Evolutionary conservation across 1,140 invertebrate species (phyloP), one percentile per base, ranked within the genome.

Genomic region (Bombus huntii): DNA sequence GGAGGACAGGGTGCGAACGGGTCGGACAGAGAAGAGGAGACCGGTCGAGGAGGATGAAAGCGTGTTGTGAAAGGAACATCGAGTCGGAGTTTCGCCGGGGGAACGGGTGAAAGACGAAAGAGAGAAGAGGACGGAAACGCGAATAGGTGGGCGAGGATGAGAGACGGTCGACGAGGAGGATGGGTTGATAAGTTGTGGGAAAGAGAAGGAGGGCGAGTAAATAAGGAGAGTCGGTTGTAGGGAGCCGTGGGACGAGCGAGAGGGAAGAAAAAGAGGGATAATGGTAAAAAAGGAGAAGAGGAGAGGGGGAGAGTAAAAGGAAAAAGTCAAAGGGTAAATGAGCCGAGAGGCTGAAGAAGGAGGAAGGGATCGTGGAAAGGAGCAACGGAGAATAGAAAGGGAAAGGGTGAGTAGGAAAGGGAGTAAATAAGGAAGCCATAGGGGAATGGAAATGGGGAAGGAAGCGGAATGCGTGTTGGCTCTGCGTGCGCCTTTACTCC

Each of bases 271-370:
- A 77, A 31, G 62, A 59, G 28, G 28, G 34, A 53, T 65, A 83
- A 66, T 66, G 47, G 65, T 39, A 42, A 34, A 31, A 44, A 31
- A 31, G 31, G 15, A 4, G 34, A 28, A 13, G 25, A 8, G 25
- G n/a, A 10, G 22, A 42, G 34, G 15, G 66, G 1, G 0, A 53
- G 18, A 44, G n/a, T 6, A 37, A 76, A 76, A 75, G 31, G 42
- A 81, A 59, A 5, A 59, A 73, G 37, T 82, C 53, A 44, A 53
- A 74, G 59, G 34, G 53, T 72, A 81, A 86, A 87, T 62, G 47
- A 59, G 68, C 9, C 15, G 47, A 68, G 37, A 53, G 65, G 78
- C 31, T 71, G 44, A 9, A 47, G 39, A 22, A 1, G 47, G 77
- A 66, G n/a, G 22, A 80, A 39, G 47, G 25, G 70, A 53, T 77